These are phyloP conservation scores for Troides aeacus DNA, from an alignment of 2,888 invertebrate genomes.

Conservation along the genomic window DNA sequence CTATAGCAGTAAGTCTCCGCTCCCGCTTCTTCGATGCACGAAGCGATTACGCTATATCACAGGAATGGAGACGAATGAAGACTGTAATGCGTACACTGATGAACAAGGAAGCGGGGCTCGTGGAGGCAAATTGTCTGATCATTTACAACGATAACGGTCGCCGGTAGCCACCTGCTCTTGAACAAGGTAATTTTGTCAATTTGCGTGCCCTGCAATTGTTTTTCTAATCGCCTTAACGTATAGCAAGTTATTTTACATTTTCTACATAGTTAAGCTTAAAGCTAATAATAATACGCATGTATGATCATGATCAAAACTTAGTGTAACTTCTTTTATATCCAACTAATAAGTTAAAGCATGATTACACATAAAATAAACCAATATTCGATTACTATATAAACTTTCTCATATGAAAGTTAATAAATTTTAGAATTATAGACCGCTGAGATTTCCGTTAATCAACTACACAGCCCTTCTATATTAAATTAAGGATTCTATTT, in stretches of 20 bases:
- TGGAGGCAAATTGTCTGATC: constrained; percentile 55
- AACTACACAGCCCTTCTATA: constrained; percentile 31
- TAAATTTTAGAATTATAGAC: background rate
- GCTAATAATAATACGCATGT: background rate
- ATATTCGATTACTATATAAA: background rate
- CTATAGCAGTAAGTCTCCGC: background rate
- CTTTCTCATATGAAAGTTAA: background rate
- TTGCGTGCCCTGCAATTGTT: constrained; percentile 63
- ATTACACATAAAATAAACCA: background rate
- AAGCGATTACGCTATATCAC: background rate
- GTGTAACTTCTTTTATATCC: background rate
- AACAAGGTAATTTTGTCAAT: constrained; percentile 62
- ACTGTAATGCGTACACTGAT: constrained; percentile 25
- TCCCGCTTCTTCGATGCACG: constrained; percentile 3
- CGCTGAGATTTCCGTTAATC: background rate
- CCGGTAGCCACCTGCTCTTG: constrained; percentile 61
- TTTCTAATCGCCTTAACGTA: constrained; percentile 38
- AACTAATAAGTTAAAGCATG: too few species aligned
- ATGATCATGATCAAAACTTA: background rate
- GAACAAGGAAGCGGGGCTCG: constrained; percentile 52
- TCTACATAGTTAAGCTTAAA: background rate
- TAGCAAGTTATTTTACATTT: background rate
- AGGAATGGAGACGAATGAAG: constrained; percentile 25
- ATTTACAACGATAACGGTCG: constrained; percentile 62
- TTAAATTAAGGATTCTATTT: background rate